Base-by-base conservation (phyloP, 1,140 invertebrate species). In the Polyergus mexicanus region DNA sequence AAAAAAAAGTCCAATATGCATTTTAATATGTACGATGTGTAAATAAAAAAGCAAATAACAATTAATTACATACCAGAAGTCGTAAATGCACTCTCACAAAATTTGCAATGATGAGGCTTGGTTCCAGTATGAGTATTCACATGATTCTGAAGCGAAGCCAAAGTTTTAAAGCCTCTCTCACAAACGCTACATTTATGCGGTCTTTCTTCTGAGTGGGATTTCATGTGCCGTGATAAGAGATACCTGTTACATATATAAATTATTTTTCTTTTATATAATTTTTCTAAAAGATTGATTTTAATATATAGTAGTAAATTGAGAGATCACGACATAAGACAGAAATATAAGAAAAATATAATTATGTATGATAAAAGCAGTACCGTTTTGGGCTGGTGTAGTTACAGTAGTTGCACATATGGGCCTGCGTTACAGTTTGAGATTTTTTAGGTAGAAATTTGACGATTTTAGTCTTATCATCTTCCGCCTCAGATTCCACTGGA, bases 81-180 rank as follows among this genome's bases (percentile, higher is more conserved):
- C 1, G 99, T 99, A 93, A 99, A 99, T 13, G 98, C 97, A 87
- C 97, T 97, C 11, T 98, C 98, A 95, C 99, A 99, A 92, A 96
- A 98, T 95, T 98, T 99, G 95, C 99, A 99, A 58, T 97, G 96
- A 95, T 99, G 98, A 0, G 99, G 99, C 92, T 99, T 98, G 8
- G 98, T 98, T 56, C 99, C 99, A 38, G 98, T 99, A 94, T 99
- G 99, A 83, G 98, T 99, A 94, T 99, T 99, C 2, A 99, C 97
- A 94, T 99, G 99, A 94, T 99, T 99, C 90, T 99, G 98, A 35
- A 99, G 95, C 0, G 98, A 99, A 1, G 98, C 98, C 25, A 98
- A 93, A 0, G 99, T 99, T 95, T 99, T 99, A 92, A 99, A 99
- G 7, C 98, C 98, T 66, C 98, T 96, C 90, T 99, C 98, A 95